These are phyloP conservation scores for Notoglanidium macrostoma DNA, from an alignment of 2,797 vertebrate genomes.

Conservation along the genomic window DNA sequence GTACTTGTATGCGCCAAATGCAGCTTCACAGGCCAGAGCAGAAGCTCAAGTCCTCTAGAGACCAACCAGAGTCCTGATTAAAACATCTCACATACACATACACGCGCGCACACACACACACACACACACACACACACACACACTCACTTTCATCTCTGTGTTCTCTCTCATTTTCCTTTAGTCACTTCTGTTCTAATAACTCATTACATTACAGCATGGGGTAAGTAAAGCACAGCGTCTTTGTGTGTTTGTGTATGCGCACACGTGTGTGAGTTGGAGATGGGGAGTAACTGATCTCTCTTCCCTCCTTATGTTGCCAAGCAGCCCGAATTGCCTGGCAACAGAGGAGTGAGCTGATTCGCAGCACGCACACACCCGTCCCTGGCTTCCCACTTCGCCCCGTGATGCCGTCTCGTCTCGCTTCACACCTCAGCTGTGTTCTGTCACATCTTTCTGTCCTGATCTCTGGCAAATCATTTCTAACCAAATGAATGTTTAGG, in stretches of 20 bases:
- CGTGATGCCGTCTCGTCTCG: conserved; percentile 19
- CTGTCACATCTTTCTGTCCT: conserved; percentile 8
- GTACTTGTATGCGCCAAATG: conserved; percentile 60
- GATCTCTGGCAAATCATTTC: not conserved
- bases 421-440: conserved; percentile 39
- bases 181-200: not conserved
- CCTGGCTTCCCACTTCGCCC: conserved; percentile 42
- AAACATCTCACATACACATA: conserved; percentile 44
- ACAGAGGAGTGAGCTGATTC: conserved; percentile 68
- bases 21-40: conserved; percentile 47
- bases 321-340: conserved; percentile 66
- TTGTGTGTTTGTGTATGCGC: not conserved
- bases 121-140: conserved; percentile 1
- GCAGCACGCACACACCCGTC: conserved; percentile 47
- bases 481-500: not conserved
- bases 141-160: not conserved
- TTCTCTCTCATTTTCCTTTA: too few relatives aligned
- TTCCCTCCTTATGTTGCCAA: conserved; percentile 55
- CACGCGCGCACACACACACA: conserved; percentile 9
- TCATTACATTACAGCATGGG: not conserved
- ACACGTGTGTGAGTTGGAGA: not conserved
- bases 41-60: conserved; percentile 50
- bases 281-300: conserved; percentile 30
- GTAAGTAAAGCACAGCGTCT: not conserved
- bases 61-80: conserved; percentile 52